These are phyloP conservation scores for Lithobates sylvaticus DNA, from an alignment of 2,797 vertebrate genomes.

Conservation along the genomic window DNA sequence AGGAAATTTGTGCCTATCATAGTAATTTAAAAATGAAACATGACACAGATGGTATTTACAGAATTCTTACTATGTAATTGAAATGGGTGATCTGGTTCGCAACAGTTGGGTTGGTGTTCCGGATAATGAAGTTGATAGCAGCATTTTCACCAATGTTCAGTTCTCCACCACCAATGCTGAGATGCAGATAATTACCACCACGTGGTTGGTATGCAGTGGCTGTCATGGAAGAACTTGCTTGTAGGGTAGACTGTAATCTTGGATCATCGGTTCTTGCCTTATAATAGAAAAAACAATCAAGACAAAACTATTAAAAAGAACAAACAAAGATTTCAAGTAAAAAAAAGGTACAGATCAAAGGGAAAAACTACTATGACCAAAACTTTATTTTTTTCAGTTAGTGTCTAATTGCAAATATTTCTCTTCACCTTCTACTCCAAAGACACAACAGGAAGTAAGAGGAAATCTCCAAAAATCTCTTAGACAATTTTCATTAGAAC, in stretches of 20 bases:
- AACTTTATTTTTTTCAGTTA: no score
- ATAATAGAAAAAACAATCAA: neutral
- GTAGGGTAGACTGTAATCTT: neutral
- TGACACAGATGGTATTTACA: neutral
- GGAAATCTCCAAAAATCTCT: no score
- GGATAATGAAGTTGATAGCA: slow-evolving; percentile 76
- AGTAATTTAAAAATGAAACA: neutral
- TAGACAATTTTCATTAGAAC: no score
- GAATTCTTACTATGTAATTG: slow-evolving; percentile 81
- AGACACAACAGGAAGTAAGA: no score
- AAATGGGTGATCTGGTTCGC: slow-evolving; percentile 68
- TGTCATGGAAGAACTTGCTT: slow-evolving; percentile 75
- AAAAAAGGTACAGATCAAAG: no score
- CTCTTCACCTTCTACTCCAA: no score
- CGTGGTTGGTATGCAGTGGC: slow-evolving; percentile 73
- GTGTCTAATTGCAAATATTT: no score
- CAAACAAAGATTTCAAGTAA: neutral
- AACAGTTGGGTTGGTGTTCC: rapidly evolving
- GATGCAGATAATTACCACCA: slow-evolving; percentile 76
- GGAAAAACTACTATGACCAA: no score
- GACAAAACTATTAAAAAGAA: neutral
- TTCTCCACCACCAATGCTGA: slow-evolving; percentile 69
- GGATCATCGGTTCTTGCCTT: slow-evolving; percentile 75
- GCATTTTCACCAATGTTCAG: slow-evolving; percentile 72
- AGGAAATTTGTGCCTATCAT: no score